These are phyloP conservation scores for Drosophila mimetica DNA, from an alignment of 2,888 invertebrate species.

Conservation along the genomic window DNA sequence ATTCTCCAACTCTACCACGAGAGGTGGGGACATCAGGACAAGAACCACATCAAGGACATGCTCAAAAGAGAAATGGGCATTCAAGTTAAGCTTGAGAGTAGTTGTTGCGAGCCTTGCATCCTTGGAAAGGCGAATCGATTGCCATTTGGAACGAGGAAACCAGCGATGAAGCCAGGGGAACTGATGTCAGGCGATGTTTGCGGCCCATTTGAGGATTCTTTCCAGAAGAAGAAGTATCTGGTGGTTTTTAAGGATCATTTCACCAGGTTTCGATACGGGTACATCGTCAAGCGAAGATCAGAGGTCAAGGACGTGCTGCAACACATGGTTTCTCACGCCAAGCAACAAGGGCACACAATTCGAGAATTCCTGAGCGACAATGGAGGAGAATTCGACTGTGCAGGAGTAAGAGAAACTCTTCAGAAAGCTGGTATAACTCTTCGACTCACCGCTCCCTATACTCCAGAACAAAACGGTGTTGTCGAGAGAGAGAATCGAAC, in stretches of 20 bases:
- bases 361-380: neutral
- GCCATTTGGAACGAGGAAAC: conserved; percentile 1
- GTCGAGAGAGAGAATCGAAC: conserved; percentile 2
- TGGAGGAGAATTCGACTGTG: conserved; percentile 1
- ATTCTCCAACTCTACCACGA: no score
- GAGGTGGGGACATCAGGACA: no score
- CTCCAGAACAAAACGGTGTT: conserved; percentile 1
- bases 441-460: conserved; percentile 1
- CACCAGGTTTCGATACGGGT: conserved; percentile 1
- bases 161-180: neutral
- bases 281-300: neutral
- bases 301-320: conserved; percentile 1
- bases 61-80: no score
- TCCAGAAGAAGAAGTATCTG: neutral
- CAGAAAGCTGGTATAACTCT: conserved; percentile 1
- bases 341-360: conserved; percentile 1
- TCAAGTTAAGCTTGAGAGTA: no score
- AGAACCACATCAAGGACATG: no score
- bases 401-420: neutral
- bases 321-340: conserved; percentile 3
- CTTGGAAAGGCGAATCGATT: neutral
- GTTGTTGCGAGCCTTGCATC: no score
- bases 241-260: conserved; percentile 3
- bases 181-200: conserved; percentile 2
- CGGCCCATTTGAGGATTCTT: no score